Evolutionary conservation across 2,888 invertebrate species (phyloP), one percentile per base, ranked within the genome.

Genomic region (Minunthozetes semirufus): DNA sequence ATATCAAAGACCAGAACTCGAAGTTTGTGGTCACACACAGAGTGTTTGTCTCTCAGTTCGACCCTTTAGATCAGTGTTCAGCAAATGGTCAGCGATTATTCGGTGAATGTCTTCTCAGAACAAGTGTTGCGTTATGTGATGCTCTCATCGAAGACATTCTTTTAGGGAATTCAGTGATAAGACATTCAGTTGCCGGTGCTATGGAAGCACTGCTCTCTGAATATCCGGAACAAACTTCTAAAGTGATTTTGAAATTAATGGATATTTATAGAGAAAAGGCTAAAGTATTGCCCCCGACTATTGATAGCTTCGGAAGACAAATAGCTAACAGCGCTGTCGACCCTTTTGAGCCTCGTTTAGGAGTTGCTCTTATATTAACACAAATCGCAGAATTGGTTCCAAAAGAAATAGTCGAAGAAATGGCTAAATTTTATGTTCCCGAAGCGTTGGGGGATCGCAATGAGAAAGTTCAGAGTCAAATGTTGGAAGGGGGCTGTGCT

Each of bases 401-500:
- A 4, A 85, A 89, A 0, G 87, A 87, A 74, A 87, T 88, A 73
- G 89, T 94, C 73, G 87, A 89, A 9, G 85, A 84, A 79, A 86
- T 91, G 66, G 89, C 92, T 80, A 87, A 88, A 79, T 93, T 93
- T 76, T 81, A 93, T 84, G 94, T 98, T 56, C 88, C 90, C 6
- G 88, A 88, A 73, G 93, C 92, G 0, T 86, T 99, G 61, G 90
- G 90, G 0, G 99, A 99, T 85, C 86, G 95, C 27, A 88, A 89
- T 82, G 88, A 89, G 79, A 85, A 86, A 53, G 94, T 94, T 25
- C 88, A 94, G 74, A 90, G 89, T 33, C 89, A 92, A 83, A 97
- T 99, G 96, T 86, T 96, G 75, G 89, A 89, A 78, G 94, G 97
- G 17, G 96, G 97, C n/a, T 87, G 95, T 79, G 90, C 90, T 71